Percentiles rank a stretch among this genome's conserved stretches.
Evolutionary conservation across 2,888 invertebrate species (phyloP).

Genomic region (Rhaphigaster nebulosa): DNA sequence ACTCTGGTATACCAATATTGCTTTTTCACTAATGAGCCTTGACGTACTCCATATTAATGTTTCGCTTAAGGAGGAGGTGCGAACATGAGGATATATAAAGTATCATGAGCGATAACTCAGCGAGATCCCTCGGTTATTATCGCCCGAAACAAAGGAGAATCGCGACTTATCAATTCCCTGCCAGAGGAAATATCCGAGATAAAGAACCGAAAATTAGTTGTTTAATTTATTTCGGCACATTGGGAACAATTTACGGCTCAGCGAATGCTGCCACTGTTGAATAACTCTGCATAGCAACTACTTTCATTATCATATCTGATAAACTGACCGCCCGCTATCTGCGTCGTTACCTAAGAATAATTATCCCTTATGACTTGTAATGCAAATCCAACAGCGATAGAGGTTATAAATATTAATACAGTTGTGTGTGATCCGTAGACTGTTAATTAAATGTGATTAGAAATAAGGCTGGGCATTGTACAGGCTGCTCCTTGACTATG

Average conservation of each 20-base stretch:
- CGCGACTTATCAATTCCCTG: not conserved
- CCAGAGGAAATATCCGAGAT: constrained; percentile 10
- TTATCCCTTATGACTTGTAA: constrained; percentile 59
- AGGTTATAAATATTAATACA: constrained; percentile 56
- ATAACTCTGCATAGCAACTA: constrained; percentile 52
- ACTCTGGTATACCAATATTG: not conserved
- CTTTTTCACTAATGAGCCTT: not conserved
- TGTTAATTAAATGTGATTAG: constrained; percentile 57
- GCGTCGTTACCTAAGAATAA: constrained; percentile 58
- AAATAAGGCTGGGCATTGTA: constrained; percentile 46
- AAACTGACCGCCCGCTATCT: constrained; percentile 53
- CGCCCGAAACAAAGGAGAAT: not conserved
- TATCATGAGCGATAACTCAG: not conserved
- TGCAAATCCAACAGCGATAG: constrained; percentile 31
- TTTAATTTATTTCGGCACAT: constrained; percentile 49
- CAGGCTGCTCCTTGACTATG: constrained; percentile 45
- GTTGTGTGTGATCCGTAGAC: constrained; percentile 52
- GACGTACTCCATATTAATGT: not conserved
- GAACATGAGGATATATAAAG: not conserved
- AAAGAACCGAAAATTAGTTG: constrained; percentile 50
- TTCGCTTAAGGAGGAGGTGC: not conserved
- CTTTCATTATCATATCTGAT: constrained; percentile 57
- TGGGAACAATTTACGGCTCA: not conserved
- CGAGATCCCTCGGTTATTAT: not conserved
- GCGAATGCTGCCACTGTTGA: constrained; percentile 3